Evolutionary conservation across 1,140 invertebrate species (phyloP), one percentile per base, ranked within the genome.

Genomic region (Pogonomyrmex californicus): DNA sequence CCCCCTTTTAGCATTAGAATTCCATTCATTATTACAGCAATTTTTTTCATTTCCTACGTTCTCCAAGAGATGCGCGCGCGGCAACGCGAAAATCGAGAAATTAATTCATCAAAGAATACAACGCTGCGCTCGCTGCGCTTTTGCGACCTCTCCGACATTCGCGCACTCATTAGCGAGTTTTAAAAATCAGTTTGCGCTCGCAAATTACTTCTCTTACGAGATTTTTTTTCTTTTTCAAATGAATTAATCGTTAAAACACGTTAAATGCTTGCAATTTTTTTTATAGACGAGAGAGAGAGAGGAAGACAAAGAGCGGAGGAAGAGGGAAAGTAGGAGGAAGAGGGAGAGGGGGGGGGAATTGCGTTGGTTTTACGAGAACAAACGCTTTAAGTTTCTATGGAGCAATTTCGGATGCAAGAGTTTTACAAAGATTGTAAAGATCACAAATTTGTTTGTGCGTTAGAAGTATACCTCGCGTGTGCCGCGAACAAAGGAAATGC

Each of bases 131-230:
- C 14, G 30, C 14, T 1, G 4, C 51, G 36, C 51, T 56, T n/a
- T 38, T 10, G 30, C 41, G 5, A 47, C 47, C n/a, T 56, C 9
- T 63, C 14, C 14, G 38, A 56, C 47, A n/a, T 51, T 54, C 12
- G 56, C 73, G 54, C 23, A 51, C 38, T 44, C 54, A 76, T 76
- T 76, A 76, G 38, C 23, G 54, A 76, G 36, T 60, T 76, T 76
- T 76, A 76, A 76, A 76, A 60, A 76, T 76, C 38, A 77, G 23
- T 44, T 77, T 77, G 75, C 38, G 14, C 58, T 14, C 56, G 23
- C 54, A 76, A 41, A 77, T 77, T 47, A 17, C 58, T 30, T 62
- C 14, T 77, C 38, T 77, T 77, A 7, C 1, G 4, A 0, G 14
- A 77, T 30, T 77, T 62, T 77, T 62, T 77, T 38, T 9, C 6